These are phyloP conservation scores for Drosophila monieri DNA, from an alignment of 2,888 invertebrate genomes.

Conservation along the genomic window DNA sequence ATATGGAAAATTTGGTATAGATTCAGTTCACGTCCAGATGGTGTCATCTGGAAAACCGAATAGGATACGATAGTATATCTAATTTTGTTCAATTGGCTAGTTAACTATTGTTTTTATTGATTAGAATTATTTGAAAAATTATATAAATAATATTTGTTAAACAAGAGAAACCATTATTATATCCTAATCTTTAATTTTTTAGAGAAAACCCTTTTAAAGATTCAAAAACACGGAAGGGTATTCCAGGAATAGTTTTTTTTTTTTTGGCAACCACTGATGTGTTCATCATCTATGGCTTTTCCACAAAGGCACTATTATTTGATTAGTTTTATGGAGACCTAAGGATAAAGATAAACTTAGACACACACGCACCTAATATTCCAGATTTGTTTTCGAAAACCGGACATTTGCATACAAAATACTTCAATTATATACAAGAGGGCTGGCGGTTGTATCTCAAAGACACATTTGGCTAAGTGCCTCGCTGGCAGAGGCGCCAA, in stretches of 20 bases:
- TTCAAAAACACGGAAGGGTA: neutral
- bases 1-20: neutral
- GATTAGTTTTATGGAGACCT: conserved; percentile 31
- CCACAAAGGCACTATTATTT: conserved; percentile 25
- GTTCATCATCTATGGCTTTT: conserved; percentile 31
- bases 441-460: conserved; percentile 25
- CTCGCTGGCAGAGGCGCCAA: conserved; percentile 61
- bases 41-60: neutral
- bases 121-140: too few species aligned
- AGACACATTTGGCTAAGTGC: conserved; percentile 72
- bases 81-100: too few species aligned
- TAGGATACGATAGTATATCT: too few species aligned
- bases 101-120: too few species aligned
- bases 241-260: neutral
- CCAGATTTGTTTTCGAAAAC: conserved; percentile 73
- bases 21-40: neutral
- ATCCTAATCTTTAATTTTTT: too few species aligned
- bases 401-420: conserved; percentile 67
- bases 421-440: conserved; percentile 15
- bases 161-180: too few species aligned
- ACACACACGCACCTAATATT: conserved; percentile 42
- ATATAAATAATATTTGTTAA: too few species aligned
- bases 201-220: too few species aligned
- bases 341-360: neutral
- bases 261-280: conserved; percentile 11